A percentile compares a stretch with the other conserved stretches of the same genome.
These are phyloP conservation scores for Tinea semifulvella DNA, from an alignment of 2,888 invertebrate species.

Conservation along the genomic window DNA sequence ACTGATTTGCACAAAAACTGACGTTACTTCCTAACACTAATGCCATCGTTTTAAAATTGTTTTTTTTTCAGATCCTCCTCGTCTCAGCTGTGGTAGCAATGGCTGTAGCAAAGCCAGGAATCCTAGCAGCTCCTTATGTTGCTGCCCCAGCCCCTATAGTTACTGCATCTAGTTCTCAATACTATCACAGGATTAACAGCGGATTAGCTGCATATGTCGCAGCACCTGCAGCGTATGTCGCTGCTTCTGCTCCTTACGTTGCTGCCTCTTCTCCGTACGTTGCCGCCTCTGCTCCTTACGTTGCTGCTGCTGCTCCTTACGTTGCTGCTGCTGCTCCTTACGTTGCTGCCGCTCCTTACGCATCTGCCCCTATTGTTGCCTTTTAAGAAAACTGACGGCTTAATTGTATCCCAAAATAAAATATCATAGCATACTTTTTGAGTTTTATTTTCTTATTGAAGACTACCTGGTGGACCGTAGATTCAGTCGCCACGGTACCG, in stretches of 20 bases:
- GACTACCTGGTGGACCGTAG: too few species aligned
- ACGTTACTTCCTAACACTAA: too few species aligned
- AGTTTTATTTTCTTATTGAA: too few species aligned
- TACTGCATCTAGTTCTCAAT: slow-evolving; percentile 74
- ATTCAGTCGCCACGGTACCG: too few species aligned
- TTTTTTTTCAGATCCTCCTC: slow-evolving; percentile 36
- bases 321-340: too few species aligned
- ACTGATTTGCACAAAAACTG: too few species aligned
- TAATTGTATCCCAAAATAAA: too few species aligned
- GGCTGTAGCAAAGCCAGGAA: slow-evolving; percentile 39
- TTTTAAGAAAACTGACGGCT: slow-evolving; percentile 24
- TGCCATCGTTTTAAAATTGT: too few species aligned
- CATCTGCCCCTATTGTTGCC: slow-evolving; percentile 28
- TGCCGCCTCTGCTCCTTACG: slow-evolving; percentile 26
- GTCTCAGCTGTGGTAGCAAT: slow-evolving; percentile 45
- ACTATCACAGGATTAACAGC: slow-evolving; percentile 72
- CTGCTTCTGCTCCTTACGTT: slow-evolving; percentile 30
- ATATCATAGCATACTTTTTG: too few species aligned
- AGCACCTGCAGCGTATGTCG: slow-evolving; percentile 39
- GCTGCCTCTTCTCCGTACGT: slow-evolving; percentile 29
- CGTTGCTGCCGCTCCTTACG: slow-evolving; percentile 22
- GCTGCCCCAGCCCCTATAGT: slow-evolving; percentile 59
- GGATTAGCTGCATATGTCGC: slow-evolving; percentile 52
- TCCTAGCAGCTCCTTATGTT: slow-evolving; percentile 32
- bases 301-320: too few species aligned